phyloP scores from a whole-genome alignment of 2,113 vertebrate genomes.

The Crotalus tigris region DNA sequence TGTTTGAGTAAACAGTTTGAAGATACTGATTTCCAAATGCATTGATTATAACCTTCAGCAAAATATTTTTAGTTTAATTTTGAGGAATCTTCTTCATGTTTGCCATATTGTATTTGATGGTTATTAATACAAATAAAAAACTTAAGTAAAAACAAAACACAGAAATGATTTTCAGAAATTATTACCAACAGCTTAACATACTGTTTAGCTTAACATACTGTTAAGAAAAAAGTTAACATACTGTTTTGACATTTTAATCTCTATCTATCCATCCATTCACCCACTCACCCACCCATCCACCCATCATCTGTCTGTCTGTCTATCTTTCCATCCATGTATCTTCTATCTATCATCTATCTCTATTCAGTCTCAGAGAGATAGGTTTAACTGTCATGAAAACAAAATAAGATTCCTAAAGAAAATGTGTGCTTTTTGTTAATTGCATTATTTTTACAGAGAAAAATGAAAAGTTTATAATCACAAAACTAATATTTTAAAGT shows the following conservation, averaged over 20 bases:
- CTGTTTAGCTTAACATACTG: constrained; percentile 15
- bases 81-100: constrained; percentile 21
- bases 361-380: constrained; percentile 5
- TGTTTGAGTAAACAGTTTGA: constrained; percentile 68
- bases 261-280: background rate
- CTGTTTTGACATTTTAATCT: background rate
- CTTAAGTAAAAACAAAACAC: background rate
- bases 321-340: background rate
- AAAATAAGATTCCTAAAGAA: background rate
- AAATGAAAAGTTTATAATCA: background rate
- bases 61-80: constrained; percentile 51
- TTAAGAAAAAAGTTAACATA: background rate
- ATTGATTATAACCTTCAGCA: constrained; percentile 60
- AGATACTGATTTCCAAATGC: constrained; percentile 65
- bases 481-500: background rate
- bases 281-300: no score
- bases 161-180: constrained; percentile 1
- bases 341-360: constrained; percentile 13
- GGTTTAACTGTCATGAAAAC: background rate
- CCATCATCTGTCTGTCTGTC: no score
- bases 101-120: constrained; percentile 25
- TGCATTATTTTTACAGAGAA: background rate
- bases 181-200: background rate
- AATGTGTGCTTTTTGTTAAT: background rate
- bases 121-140: constrained; percentile 18